Conservation (phyloP, 2,888 invertebrate species). For the Pyrgus malvae region DNA sequence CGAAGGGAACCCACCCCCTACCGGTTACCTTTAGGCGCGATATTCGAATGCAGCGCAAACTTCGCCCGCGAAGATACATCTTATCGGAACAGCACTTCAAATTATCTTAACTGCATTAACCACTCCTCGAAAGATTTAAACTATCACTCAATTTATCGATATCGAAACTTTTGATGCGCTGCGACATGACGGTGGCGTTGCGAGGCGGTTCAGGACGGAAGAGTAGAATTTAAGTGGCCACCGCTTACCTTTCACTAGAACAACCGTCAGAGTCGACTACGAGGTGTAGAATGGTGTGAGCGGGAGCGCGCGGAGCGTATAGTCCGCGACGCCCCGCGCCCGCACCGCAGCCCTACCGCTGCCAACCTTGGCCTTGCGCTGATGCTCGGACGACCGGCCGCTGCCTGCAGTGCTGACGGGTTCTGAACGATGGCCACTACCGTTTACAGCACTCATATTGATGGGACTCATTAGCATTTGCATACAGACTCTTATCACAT, state of each 20-base stretch:
- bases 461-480: neutral
- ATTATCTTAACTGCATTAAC: constrained; percentile 52
- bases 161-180: constrained; percentile 46
- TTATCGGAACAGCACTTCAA: constrained; percentile 65
- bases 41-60: constrained; percentile 59
- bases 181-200: constrained; percentile 44
- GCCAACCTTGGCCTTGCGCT: constrained; percentile 77
- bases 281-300: constrained; percentile 80
- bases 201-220: constrained; percentile 42
- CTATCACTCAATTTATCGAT: constrained; percentile 57
- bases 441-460: constrained; percentile 4
- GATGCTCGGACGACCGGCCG: constrained; percentile 51
- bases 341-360: constrained; percentile 67
- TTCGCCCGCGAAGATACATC: constrained; percentile 53
- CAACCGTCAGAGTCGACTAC: constrained; percentile 82
- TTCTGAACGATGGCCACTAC: constrained; percentile 43
- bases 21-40: constrained; percentile 61
- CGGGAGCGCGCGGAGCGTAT: constrained; percentile 76
- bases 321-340: constrained; percentile 64
- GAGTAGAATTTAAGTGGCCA: constrained; percentile 58
- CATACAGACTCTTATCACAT: too few relatives aligned
- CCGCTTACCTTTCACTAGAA: constrained; percentile 80
- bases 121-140: constrained; percentile 63
- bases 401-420: constrained; percentile 42
- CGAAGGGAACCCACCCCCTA: constrained; percentile 65